Evolutionary conservation across 2,888 invertebrate species (phyloP).

Genomic region (Phrixothrix hirtus): DNA sequence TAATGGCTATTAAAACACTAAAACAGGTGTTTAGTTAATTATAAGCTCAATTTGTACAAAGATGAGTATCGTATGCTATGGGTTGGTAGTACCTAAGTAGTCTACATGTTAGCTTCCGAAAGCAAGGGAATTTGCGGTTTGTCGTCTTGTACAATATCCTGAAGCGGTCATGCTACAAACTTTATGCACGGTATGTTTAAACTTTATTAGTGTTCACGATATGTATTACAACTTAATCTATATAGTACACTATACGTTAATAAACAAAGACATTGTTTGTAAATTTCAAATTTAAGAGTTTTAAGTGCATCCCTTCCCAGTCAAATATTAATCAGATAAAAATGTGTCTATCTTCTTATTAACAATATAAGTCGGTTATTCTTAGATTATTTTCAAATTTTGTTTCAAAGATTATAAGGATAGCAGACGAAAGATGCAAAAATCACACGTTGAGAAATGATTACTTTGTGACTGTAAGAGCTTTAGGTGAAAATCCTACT

Average conservation of each 20-base stretch:
- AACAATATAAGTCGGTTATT: too few species aligned
- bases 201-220: neutral
- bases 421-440: too few species aligned
- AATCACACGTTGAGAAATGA: too few species aligned
- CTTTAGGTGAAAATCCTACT: too few species aligned
- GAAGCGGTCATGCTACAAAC: conserved; percentile 23
- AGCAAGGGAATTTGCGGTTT: conserved; percentile 26
- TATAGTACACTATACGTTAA: neutral
- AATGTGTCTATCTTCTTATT: too few species aligned
- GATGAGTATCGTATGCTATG: neutral
- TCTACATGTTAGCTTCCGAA: conserved; percentile 26
- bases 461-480: too few species aligned
- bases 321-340: too few species aligned
- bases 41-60: neutral
- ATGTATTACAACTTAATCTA: neutral
- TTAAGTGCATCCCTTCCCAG: too few species aligned
- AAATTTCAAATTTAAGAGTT: neutral
- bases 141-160: conserved; percentile 27
- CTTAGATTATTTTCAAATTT: too few species aligned
- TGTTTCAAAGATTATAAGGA: too few species aligned
- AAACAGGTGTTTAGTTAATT: neutral
- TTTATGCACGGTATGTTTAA: conserved; percentile 6
- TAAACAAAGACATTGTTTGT: neutral
- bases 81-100: conserved; percentile 12
- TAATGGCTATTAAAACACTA: neutral